A percentile compares a stretch with the other conserved stretches of the same genome.
Conservation (phyloP, 2,888 invertebrate species). For the Brenthis ino region DNA sequence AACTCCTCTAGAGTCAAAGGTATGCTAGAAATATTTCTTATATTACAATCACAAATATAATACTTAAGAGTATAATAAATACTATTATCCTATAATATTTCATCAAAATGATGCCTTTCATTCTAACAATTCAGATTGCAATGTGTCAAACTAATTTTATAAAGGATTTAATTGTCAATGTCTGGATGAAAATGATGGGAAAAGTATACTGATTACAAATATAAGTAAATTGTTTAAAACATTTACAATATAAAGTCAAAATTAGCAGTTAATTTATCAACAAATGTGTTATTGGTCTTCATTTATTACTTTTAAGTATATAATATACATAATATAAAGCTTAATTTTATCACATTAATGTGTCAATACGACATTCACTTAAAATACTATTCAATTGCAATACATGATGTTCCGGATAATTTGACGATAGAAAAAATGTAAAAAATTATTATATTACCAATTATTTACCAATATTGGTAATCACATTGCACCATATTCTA, state of each 20-base stretch:
- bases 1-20: slow-evolving; percentile 40
- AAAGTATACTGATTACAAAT: slow-evolving; percentile 40
- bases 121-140: no score
- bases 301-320: slow-evolving; percentile 23
- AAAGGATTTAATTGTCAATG: no score
- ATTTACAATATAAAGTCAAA: background rate
- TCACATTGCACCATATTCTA: background rate
- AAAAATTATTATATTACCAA: background rate
- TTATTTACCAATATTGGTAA: background rate
- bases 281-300: slow-evolving; percentile 21
- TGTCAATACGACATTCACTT: slow-evolving; percentile 35
- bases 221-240: slow-evolving; percentile 52
- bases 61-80: slow-evolving; percentile 47
- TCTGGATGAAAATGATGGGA: no score
- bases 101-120: no score
- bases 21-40: slow-evolving; percentile 31
- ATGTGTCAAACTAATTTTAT: no score
- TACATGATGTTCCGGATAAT: background rate
- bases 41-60: slow-evolving; percentile 55
- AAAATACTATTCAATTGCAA: slow-evolving; percentile 21
- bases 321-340: slow-evolving; percentile 27
- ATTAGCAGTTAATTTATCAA: background rate
- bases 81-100: background rate
- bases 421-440: background rate
- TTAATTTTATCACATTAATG: slow-evolving; percentile 40